Conservation (phyloP, 2,888 invertebrate genomes). For the Pemphredon lugubris region DNA sequence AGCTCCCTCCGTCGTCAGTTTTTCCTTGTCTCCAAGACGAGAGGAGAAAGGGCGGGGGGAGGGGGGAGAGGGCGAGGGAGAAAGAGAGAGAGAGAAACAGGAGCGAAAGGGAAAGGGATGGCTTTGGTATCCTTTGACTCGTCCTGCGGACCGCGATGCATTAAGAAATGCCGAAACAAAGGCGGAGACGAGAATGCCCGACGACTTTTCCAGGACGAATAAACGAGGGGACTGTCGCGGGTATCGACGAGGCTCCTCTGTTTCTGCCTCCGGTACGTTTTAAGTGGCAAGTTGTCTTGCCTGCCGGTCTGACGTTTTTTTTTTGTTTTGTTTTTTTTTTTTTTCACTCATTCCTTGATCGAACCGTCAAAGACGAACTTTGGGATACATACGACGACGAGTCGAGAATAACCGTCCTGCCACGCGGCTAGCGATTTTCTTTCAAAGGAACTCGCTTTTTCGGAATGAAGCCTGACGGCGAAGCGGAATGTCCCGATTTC, state of each 20-base stretch:
- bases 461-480: slow-evolving; percentile 4
- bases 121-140: slow-evolving; percentile 57
- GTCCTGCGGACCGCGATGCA: slow-evolving; percentile 62
- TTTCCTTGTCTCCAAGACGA: slow-evolving; percentile 22
- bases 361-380: slow-evolving; percentile 63
- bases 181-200: slow-evolving; percentile 64
- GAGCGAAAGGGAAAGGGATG: slow-evolving; percentile 18
- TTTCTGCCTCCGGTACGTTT: slow-evolving; percentile 67
- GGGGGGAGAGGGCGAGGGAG: slow-evolving; percentile 26
- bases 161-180: slow-evolving; percentile 75
- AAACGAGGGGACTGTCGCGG: slow-evolving; percentile 61
- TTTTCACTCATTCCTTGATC: slow-evolving; percentile 24
- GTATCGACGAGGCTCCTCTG: slow-evolving; percentile 52
- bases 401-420: slow-evolving; percentile 44
- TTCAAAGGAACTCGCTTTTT: slow-evolving; percentile 37
- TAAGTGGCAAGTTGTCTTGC: slow-evolving; percentile 77
- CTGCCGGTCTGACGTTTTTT: slow-evolving; percentile 32
- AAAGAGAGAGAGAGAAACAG: no score
- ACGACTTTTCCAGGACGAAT: slow-evolving; percentile 65
- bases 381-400: slow-evolving; percentile 18
- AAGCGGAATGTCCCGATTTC: slow-evolving; percentile 4
- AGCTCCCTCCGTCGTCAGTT: slow-evolving; percentile 36
- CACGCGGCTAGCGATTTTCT: slow-evolving; percentile 32
- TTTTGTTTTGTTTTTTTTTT: slow-evolving; percentile 38
- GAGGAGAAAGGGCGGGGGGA: not conserved